These are phyloP conservation scores for Lepas anatifera DNA, from an alignment of 2,888 invertebrate genomes.

Conservation along the genomic window DNA sequence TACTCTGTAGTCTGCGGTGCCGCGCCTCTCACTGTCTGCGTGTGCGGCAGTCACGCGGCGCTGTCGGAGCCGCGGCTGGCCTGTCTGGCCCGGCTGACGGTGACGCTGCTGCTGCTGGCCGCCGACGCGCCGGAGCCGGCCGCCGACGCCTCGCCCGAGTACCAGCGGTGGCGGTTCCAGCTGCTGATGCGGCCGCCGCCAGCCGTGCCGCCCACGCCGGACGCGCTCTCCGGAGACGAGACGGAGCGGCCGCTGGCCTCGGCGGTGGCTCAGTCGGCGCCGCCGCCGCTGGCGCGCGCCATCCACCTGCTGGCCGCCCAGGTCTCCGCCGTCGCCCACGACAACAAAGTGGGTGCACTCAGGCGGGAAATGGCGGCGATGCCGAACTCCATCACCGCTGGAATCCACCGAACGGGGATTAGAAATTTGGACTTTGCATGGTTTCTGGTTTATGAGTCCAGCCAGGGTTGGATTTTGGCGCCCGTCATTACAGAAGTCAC, in stretches of 20 bases:
- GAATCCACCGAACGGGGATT: too few species aligned
- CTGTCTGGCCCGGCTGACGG: not conserved
- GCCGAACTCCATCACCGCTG: too few species aligned
- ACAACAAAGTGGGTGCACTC: not conserved
- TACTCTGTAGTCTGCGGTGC: too few species aligned
- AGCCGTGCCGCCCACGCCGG: conserved; percentile 2
- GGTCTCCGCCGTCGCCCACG: not conserved
- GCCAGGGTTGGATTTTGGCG: too few species aligned
- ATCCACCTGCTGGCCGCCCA: not conserved
- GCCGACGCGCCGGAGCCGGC: not conserved
- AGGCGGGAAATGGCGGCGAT: not conserved
- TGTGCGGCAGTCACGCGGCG: not conserved
- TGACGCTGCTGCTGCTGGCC: conserved; percentile 1
- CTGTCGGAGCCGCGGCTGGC: not conserved
- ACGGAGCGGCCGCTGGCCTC: not conserved
- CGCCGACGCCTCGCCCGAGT: not conserved
- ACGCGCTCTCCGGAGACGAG: not conserved
- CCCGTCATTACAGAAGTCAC: too few species aligned
- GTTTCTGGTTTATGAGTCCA: too few species aligned
- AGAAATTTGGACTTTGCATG: too few species aligned
- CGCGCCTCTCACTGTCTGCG: too few species aligned
- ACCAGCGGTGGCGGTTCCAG: not conserved
- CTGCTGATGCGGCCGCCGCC: conserved; percentile 6
- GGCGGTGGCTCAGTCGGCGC: not conserved
- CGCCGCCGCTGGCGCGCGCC: conserved; percentile 3